phyloP scores from a whole-genome alignment of 2,113 vertebrate species.

The Ceyx margarethae region DNA sequence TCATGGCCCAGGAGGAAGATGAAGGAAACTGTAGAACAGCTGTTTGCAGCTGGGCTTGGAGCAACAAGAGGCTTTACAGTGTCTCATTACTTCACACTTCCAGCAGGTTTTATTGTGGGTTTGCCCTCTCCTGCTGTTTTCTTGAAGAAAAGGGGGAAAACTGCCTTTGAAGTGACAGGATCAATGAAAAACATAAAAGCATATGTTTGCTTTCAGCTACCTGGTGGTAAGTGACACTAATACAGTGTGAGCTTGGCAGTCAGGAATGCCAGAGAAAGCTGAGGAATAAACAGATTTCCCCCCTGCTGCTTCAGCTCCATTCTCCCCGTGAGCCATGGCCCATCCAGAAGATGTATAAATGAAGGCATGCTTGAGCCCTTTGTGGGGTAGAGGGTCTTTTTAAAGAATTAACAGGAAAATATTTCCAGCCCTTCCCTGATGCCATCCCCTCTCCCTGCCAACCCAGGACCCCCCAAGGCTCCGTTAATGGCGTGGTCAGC shows the following conservation, averaged over 20 bases:
- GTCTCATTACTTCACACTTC: slow-evolving; percentile 21
- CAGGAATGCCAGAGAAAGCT: slow-evolving; percentile 20
- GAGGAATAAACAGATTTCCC: slow-evolving; percentile 49
- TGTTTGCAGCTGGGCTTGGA: slow-evolving; percentile 20
- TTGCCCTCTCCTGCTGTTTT: slow-evolving; percentile 48
- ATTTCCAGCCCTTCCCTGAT: not conserved
- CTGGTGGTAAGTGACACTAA: slow-evolving; percentile 36
- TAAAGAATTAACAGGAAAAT: not conserved
- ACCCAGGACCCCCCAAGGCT: not conserved
- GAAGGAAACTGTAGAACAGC: not conserved
- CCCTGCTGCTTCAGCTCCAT: slow-evolving; percentile 34
- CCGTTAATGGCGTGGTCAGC: not conserved
- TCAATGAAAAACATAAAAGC: slow-evolving; percentile 44
- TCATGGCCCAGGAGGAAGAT: not conserved
- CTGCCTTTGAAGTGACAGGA: slow-evolving; percentile 52
- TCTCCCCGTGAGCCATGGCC: not conserved
- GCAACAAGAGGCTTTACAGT: not conserved
- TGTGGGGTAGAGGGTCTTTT: not conserved
- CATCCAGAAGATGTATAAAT: slow-evolving; percentile 19
- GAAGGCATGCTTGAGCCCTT: slow-evolving; percentile 9
- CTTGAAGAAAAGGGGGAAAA: not conserved
- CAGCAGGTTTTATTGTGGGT: not conserved
- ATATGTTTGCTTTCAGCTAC: slow-evolving; percentile 46
- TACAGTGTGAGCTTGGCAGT: slow-evolving; percentile 41
- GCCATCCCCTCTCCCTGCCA: not conserved